Percentiles rank a stretch among this genome's conserved stretches.
phyloP scores from a whole-genome alignment of 2,113 vertebrate genomes.

The Mesoclemmys tuberculata region DNA sequence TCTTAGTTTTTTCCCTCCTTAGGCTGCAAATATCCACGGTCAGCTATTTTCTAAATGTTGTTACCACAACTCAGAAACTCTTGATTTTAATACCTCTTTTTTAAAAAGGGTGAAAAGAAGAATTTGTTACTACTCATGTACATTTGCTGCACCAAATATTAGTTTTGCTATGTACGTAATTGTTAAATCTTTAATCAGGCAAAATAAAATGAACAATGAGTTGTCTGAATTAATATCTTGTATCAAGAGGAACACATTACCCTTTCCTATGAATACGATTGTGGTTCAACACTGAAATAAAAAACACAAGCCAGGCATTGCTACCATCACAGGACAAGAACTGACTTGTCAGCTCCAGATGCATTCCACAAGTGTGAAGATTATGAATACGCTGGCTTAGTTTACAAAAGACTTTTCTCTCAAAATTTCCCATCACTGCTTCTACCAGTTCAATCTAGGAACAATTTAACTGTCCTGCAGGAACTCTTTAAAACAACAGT shows the following conservation, averaged over 20 bases:
- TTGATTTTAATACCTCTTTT: too few relatives aligned
- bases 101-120: not conserved
- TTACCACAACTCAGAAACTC: not conserved
- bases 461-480: not conserved
- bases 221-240: not conserved
- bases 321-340: not conserved
- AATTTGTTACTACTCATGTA: not conserved
- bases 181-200: not conserved
- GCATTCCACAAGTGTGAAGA: not conserved
- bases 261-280: not conserved
- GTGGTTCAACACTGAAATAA: not conserved
- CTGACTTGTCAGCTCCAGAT: not conserved
- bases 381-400: not conserved
- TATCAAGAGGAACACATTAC: not conserved
- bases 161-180: accelerated
- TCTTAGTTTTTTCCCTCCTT: not conserved
- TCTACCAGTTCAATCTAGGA: not conserved
- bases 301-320: not conserved
- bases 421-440: not conserved
- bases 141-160: not conserved
- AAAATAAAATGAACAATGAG: not conserved
- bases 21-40: accelerated
- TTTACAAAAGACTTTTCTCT: not conserved
- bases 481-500: not conserved
- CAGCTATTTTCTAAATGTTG: not conserved